Base-by-base conservation (phyloP, 2,113 vertebrate genomes). In the Hylia prasina region DNA sequence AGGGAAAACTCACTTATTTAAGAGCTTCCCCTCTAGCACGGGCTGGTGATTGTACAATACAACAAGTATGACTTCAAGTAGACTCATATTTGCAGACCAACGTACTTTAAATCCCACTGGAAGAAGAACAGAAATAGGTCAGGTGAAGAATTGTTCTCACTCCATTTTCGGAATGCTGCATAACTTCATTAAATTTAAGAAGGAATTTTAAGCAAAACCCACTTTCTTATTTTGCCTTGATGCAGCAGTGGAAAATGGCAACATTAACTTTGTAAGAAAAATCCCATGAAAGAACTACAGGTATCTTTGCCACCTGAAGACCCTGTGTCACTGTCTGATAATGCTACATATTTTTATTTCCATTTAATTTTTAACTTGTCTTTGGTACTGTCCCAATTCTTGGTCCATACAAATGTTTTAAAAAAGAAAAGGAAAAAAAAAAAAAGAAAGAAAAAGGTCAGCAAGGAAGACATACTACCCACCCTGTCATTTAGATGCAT, bases 401-500 rank as follows among this genome's bases (percentile, higher is more conserved):
- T 30, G 8, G 21, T 65, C 40, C 27, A 53, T 19, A 35, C 2
- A 40, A 54, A 80, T 20, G 28, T 61, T 78, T 15, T 4, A 39
- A 35, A 63, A n/a, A 53, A 63, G 24, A 23, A 31, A 65, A 70
- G n/a, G n/a, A 35, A 61, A 24, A n/a, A 75, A 10, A 23, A 28
- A 20, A n/a, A 39, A 30, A 15, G 7, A 40, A 45, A 35, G 2
- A 25, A 76, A 81, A 45, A 70, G 10, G n/a, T 85, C 79, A 95
- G 51, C 70, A 82, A 56, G 84, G 73, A 65, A 89, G n/a, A 51
- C 94, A 76, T 40, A 37, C 11, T 63, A 35, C 64, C 86, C 63
- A 64, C 31, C 40, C 80, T 75, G 31, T 73, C 81, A 94, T 95
- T 95, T 91, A 82, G 65, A 96, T 93, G 44, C 57, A 66, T 28